Evolutionary conservation across 2,113 vertebrate genomes (phyloP).

Genomic region (Aldabrachelys gigantea): DNA sequence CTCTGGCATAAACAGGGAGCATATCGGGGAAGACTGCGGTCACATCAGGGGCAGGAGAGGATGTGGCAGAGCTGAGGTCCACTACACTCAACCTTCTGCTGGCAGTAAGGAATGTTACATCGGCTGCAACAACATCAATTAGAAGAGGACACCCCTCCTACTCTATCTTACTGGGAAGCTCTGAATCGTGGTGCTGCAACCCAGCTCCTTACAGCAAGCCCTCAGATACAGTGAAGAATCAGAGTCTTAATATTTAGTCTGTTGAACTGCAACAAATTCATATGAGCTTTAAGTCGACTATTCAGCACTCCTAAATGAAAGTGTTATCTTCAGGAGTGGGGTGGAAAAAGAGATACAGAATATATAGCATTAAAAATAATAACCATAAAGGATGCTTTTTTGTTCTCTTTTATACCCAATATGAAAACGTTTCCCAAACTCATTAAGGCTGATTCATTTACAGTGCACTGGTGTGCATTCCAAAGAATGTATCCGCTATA

Average conservation of each 20-base stretch:
- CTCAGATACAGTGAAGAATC: neutral
- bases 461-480: neutral
- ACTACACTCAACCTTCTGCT: neutral
- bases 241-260: neutral
- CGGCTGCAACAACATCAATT: neutral
- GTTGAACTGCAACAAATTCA: neutral
- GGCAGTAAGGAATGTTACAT: neutral
- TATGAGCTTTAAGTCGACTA: neutral
- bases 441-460: neutral
- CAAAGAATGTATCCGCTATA: neutral
- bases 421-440: neutral
- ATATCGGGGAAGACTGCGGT: neutral
- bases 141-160: neutral
- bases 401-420: neutral
- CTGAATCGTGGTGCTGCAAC: neutral
- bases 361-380: neutral
- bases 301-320: neutral
- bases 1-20: neutral
- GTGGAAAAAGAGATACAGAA: neutral
- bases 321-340: neutral
- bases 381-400: neutral
- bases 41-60: neutral
- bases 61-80: neutral
- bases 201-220: conserved; percentile 5
- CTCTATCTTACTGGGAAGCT: neutral